Evolutionary conservation across 2,888 invertebrate species (phyloP).

Genomic region (Cephus spinipes): DNA sequence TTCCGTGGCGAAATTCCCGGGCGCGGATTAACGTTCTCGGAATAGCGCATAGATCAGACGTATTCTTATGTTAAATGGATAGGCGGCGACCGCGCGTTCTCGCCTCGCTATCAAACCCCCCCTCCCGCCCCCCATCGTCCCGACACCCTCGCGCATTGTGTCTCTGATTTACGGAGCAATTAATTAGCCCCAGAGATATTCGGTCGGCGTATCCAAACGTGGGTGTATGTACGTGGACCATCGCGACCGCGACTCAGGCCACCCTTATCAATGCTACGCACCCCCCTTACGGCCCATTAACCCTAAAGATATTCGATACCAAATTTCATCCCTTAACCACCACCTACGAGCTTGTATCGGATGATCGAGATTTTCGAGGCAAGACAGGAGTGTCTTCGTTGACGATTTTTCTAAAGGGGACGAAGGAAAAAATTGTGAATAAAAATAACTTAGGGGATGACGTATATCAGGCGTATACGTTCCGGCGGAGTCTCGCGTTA

Average conservation of each 20-base stretch:
- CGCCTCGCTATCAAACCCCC: not conserved
- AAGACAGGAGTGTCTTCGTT: not conserved
- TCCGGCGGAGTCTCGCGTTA: not conserved
- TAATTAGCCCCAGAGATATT: constrained; percentile 55
- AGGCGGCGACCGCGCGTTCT: constrained; percentile 3
- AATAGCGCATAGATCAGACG: constrained; percentile 63
- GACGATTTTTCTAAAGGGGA: not conserved
- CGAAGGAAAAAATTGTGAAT: not conserved
- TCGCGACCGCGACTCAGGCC: not conserved
- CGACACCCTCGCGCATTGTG: constrained; percentile 46
- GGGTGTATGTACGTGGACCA: not conserved
- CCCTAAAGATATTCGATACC: not conserved
- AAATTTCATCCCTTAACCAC: not conserved
- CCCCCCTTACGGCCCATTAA: not conserved
- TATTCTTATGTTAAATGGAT: constrained; percentile 51
- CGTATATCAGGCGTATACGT: not conserved
- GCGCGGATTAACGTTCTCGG: constrained; percentile 11
- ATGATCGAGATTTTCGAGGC: not conserved
- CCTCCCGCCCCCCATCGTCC: not conserved
- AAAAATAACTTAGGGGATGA: not conserved
- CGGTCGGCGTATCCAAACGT: constrained; percentile 16
- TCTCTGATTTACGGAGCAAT: constrained; percentile 63
- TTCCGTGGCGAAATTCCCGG: not conserved
- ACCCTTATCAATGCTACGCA: not conserved
- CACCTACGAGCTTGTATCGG: not conserved